Conservation (phyloP, 2,888 invertebrate species). For the Thereva nobilitata region DNA sequence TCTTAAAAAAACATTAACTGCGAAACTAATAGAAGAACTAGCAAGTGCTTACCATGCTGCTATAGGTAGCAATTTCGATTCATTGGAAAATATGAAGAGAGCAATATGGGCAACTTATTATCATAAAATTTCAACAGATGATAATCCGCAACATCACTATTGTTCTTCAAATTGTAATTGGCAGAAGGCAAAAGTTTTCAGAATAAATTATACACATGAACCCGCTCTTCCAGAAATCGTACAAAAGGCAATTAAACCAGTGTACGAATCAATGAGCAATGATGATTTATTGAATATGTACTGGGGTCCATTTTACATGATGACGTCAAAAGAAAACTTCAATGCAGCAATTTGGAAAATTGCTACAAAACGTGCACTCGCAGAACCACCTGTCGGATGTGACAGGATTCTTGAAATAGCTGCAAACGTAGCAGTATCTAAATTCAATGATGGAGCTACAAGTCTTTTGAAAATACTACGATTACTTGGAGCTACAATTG, state of each 20-base stretch:
- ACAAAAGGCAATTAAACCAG: slow-evolving; percentile 38
- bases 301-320: slow-evolving; percentile 35
- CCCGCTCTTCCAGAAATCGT: slow-evolving; percentile 36
- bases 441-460: slow-evolving; percentile 21
- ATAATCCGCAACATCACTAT: slow-evolving; percentile 47
- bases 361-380: slow-evolving; percentile 17
- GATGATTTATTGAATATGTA: slow-evolving; percentile 1
- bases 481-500: slow-evolving; percentile 22
- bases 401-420: slow-evolving; percentile 16
- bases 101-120: slow-evolving; percentile 48
- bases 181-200: slow-evolving; percentile 36
- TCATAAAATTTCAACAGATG: slow-evolving; percentile 48
- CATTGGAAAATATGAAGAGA: slow-evolving; percentile 46
- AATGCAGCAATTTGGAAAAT: slow-evolving; percentile 17
- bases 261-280: slow-evolving; percentile 40
- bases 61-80: slow-evolving; percentile 46
- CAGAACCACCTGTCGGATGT: no score
- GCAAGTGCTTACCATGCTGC: slow-evolving; percentile 49
- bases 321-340: slow-evolving; percentile 36
- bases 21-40: slow-evolving; percentile 47
- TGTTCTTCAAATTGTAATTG: slow-evolving; percentile 44
- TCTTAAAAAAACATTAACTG: no score
- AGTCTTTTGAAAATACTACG: slow-evolving; percentile 19
- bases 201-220: slow-evolving; percentile 35
- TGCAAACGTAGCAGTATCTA: slow-evolving; percentile 21